Evolutionary conservation across 2,797 vertebrate genomes (phyloP).

Genomic region (Siniperca scherzeri): DNA sequence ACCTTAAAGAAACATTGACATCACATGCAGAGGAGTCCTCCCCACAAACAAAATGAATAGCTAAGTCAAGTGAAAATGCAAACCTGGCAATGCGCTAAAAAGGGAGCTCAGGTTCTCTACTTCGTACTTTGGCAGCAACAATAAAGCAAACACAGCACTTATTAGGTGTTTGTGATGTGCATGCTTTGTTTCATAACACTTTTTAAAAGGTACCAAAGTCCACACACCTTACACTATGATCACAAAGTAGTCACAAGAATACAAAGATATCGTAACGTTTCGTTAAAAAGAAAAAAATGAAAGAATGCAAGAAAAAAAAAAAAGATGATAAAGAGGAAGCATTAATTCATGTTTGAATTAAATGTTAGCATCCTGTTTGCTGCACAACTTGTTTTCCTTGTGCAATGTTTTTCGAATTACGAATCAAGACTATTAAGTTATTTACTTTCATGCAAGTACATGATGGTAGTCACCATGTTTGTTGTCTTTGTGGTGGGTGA

Average conservation of each 20-base stretch:
- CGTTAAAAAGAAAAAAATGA: neutral
- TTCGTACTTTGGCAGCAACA: neutral
- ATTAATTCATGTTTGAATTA: neutral
- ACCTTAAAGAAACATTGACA: constrained; percentile 44
- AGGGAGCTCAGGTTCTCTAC: constrained; percentile 1
- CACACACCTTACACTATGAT: neutral
- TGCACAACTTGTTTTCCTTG: neutral
- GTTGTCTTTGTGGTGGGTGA: neutral
- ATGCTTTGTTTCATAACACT: neutral
- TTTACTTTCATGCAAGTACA: neutral
- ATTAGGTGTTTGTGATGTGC: neutral
- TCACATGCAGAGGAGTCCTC: constrained; percentile 37
- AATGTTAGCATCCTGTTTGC: neutral
- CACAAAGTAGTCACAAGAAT: neutral
- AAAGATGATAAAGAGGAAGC: neutral
- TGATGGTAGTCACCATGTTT: neutral
- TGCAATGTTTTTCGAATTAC: neutral
- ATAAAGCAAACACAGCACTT: constrained; percentile 2
- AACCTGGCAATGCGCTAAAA: constrained; percentile 12
- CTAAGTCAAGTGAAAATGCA: constrained; percentile 16
- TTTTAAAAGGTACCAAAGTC: neutral
- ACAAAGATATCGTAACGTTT: neutral
- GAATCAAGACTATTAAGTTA: neutral
- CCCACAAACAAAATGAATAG: constrained; percentile 30
- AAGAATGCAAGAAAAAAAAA: neutral